Evolutionary conservation across 35 echinoderm and acorn worm species (phyloP), one percentile per base, ranked within the genome.

Genomic region (Lytechinus variegatus): DNA sequence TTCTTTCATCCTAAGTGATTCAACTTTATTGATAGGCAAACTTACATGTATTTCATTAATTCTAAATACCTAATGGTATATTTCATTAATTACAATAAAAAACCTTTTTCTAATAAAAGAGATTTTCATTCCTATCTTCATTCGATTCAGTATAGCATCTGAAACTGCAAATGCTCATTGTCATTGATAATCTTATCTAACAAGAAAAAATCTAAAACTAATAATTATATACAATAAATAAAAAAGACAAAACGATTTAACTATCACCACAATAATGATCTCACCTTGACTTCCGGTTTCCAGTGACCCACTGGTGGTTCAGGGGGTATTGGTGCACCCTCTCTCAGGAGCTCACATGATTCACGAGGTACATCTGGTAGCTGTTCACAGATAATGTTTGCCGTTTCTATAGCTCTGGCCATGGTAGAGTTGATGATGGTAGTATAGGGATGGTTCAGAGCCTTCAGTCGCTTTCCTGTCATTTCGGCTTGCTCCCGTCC

Each of bases 251-350:
- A 44, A 44, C 2, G 33, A 44, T 44, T 44, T 44, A n/a, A n/a
- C n/a, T n/a, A 44, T 44, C 33, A 44, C 0, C 33, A 44, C 33
- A 44, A 44, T 87, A 53, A 93, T 13, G 54, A 51, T 13, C 87
- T 21, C 95, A 98, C 97, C 96, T 96, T 98, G 1, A 97, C 55
- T 95, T 99, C 98, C 44, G 98, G 98, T 95, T 97, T 98, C 98
- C 97, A 98, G 52, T 98, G 97, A 54, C 97, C 97, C 52, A 97
- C 97, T 61, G 98, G 96, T 13, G 98, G 98, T 55, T 99, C 98
- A 11, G 98, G 98, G 54, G 96, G 96, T 27, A 99, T 99, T 33
- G 98, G 98, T 19, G 98, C 98, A 2, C 98, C 98, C 91, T 99
- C 98, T 87, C 97, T 97, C 86, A 99, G 87, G 94, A 99, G 96